Percentiles rank a stretch among this genome's conserved stretches.
Evolutionary conservation across 2,113 vertebrate species (phyloP).

Genomic region (Mugil cephalus): DNA sequence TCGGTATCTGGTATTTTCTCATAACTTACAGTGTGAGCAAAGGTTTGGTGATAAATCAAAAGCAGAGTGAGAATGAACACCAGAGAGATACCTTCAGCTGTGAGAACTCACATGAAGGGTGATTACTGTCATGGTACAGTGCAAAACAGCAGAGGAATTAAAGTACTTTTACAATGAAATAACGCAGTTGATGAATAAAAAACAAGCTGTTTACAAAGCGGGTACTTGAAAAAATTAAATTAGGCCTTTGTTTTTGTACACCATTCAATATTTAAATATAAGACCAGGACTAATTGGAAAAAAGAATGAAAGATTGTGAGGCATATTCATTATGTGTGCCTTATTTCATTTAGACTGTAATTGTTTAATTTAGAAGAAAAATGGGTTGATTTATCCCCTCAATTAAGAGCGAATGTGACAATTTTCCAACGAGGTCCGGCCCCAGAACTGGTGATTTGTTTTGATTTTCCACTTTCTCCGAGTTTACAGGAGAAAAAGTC

Average conservation of each 20-base stretch:
- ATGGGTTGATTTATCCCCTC: slow-evolving; percentile 43
- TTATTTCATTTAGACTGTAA: slow-evolving; percentile 29
- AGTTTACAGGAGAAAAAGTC: not conserved
- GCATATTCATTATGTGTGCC: slow-evolving; percentile 26
- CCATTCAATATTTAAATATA: not conserved
- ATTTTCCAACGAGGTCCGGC: slow-evolving; percentile 23
- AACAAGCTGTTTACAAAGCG: not conserved
- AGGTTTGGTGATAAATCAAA: slow-evolving; percentile 51
- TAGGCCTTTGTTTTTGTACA: not conserved
- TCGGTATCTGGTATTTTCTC: not conserved
- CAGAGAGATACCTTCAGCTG: slow-evolving; percentile 25
- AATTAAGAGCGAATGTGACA: slow-evolving; percentile 30
- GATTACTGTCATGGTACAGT: slow-evolving; percentile 13
- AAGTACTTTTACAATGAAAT: no score
- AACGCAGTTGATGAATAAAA: no score
- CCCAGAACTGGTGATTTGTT: slow-evolving; percentile 29
- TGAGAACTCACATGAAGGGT: slow-evolving; percentile 24
- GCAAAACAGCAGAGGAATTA: not conserved
- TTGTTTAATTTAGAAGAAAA: slow-evolving; percentile 27
- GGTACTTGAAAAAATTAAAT: not conserved
- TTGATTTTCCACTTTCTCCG: slow-evolving; percentile 36
- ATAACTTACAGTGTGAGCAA: slow-evolving; percentile 25
- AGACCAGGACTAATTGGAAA: not conserved
- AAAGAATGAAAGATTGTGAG: slow-evolving; percentile 5
- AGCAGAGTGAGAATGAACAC: slow-evolving; percentile 23